Conservation (phyloP, 1,140 invertebrate species). For the Drosophila saltans region DNA sequence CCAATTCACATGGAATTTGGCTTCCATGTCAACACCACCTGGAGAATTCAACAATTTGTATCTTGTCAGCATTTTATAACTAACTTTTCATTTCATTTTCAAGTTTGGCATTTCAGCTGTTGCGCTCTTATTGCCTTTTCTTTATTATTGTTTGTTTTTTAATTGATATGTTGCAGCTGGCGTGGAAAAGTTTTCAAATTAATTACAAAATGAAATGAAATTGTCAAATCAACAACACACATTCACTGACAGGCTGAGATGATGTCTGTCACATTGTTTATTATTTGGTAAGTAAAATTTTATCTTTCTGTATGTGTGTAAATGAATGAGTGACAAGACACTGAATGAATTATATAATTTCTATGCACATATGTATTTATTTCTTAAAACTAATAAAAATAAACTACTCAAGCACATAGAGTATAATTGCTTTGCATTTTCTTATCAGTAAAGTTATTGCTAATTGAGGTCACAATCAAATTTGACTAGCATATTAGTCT, state of each 20-base stretch:
- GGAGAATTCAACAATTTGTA: background rate
- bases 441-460: no score
- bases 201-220: conserved; percentile 52
- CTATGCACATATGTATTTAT: background rate
- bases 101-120: conserved; percentile 29
- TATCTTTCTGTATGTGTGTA: background rate
- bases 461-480: no score
- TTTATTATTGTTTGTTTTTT: conserved; percentile 20
- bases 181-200: conserved; percentile 23
- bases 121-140: conserved; percentile 10
- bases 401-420: no score
- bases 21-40: background rate
- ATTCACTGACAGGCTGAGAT: conserved; percentile 20
- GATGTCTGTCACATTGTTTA: conserved; percentile 30
- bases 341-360: background rate
- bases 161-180: conserved; percentile 61
- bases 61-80: background rate
- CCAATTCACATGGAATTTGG: no score
- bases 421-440: no score
- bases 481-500: no score
- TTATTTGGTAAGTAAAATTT: background rate
- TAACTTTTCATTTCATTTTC: background rate
- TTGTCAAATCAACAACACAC: conserved; percentile 9
- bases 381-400: no score
- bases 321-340: no score